Base-by-base conservation (phyloP, 2,888 invertebrate species). In the Drosophila diplacantha region DNA sequence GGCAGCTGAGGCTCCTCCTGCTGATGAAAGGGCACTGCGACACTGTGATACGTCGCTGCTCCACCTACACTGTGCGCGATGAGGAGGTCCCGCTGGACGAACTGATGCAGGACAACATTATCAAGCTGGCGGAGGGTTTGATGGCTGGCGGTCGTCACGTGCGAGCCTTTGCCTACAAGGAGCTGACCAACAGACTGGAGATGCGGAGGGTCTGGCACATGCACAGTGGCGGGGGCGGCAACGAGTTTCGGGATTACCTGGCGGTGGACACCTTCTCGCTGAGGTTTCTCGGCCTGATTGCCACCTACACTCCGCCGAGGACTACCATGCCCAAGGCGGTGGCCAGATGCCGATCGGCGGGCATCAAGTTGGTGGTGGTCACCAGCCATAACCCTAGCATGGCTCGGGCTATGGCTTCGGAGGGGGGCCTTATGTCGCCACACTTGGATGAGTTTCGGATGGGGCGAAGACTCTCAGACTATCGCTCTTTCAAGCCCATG, bases 301-400 rank as follows among this genome's bases (percentile, higher is more conserved):
- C 76, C 16, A 53, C 47, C 0, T 46, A 61, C 14, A 54, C 73
- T 62, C 61, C 66, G 6, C 69, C 79, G 2, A 31, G 51, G 3
- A n/a, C 22, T 0, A 41, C 68, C 22, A 41, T 79, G 1, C 14
- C 5, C 3, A 12, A 26, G 2, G 61, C 69, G 1, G 65, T 79
- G 6, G 38, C 20, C 6, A 46, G 26, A 2, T 79, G 79, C 7
- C 63, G 76, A 2, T 12, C 31, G 1, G 81, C 75, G 0, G 81
- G 83, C 31, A 75, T 79, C n/a, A 79, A 79, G n/a, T 39, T 79
- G 11, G 56, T 81, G 0, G 1, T 77, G 2, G 12, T 60, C 2
- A 74, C 81, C 2, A 20, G 32, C 0, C 7, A 14, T 0, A 24
- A 43, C 2, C 14, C 39, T 0, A 29, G 7, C 0, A 39, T 37